phyloP scores from a whole-genome alignment of 2,888 invertebrate species.

The Leptogaster cylindrica region DNA sequence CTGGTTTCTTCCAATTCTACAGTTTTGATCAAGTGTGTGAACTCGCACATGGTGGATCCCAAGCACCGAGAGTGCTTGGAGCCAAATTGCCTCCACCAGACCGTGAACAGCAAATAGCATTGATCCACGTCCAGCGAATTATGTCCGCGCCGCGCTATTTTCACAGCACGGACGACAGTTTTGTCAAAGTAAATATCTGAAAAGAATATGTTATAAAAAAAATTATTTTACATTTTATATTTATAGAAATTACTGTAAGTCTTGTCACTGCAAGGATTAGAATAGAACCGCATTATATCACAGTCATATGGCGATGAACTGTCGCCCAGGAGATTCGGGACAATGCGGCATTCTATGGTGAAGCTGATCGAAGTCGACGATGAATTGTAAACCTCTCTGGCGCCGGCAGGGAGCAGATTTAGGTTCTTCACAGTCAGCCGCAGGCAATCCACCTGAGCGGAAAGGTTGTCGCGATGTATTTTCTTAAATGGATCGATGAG shows the following conservation, averaged over 20 bases:
- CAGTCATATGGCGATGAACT: constrained; percentile 19
- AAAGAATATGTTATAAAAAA: too few species aligned
- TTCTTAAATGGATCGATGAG: constrained; percentile 31
- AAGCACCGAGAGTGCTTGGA: constrained; percentile 43
- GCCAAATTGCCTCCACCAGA: constrained; percentile 45
- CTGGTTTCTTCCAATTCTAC: constrained; percentile 28
- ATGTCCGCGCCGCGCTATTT: constrained; percentile 36
- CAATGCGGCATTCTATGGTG: constrained; percentile 44
- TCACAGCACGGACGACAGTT: constrained; percentile 40
- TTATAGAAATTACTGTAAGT: constrained; percentile 42
- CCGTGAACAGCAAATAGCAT: constrained; percentile 41
- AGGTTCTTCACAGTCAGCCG: constrained; percentile 26
- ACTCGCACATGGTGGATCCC: constrained; percentile 42
- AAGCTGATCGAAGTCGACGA: constrained; percentile 33
- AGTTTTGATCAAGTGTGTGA: constrained; percentile 33
- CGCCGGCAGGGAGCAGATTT: constrained; percentile 27
- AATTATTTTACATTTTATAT: too few species aligned
- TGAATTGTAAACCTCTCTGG: constrained; percentile 36
- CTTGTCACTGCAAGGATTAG: constrained; percentile 40
- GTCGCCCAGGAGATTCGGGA: constrained; percentile 38
- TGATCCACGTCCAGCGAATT: constrained; percentile 18
- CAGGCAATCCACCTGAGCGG: constrained; percentile 36
- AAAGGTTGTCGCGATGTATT: not conserved
- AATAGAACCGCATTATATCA: constrained; percentile 45
- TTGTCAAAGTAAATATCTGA: constrained; percentile 43